Evolutionary conservation across 30 jellyfish, hydroid and myxozoan genomes (phyloP).

Genomic region (Phacellophora camtschatica): DNA sequence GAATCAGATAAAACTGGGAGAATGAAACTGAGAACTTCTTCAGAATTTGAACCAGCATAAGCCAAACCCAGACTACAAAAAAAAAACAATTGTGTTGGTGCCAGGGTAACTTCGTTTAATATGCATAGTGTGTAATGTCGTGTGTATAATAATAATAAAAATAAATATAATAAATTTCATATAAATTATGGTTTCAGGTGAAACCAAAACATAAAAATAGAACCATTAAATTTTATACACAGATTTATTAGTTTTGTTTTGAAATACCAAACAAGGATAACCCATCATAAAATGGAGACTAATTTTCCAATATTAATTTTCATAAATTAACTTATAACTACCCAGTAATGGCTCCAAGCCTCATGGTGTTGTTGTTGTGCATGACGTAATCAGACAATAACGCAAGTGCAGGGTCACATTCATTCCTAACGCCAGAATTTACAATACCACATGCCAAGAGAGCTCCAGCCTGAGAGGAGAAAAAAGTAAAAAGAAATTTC

Average conservation of each 20-base stretch:
- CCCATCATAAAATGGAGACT: too few relatives aligned
- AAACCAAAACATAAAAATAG: too few relatives aligned
- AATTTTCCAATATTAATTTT: too few relatives aligned
- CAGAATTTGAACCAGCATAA: constrained; percentile 97
- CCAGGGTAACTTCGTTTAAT: too few relatives aligned
- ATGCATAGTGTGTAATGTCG: too few relatives aligned
- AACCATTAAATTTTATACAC: too few relatives aligned
- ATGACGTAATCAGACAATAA: constrained; percentile 90
- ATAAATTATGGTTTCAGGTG: too few relatives aligned
- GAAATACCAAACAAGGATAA: too few relatives aligned
- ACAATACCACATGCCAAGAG: constrained; percentile 98
- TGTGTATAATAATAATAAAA: too few relatives aligned
- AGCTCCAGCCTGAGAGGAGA: constrained; percentile 93
- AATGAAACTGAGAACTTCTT: constrained; percentile 83
- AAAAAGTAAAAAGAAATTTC: neutral
- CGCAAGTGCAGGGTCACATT: constrained; percentile 98
- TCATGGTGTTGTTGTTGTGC: constrained; percentile 86
- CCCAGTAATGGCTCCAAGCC: constrained; percentile 95
- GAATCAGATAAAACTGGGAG: constrained; percentile 95
- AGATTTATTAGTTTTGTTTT: too few relatives aligned
- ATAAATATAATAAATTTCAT: too few relatives aligned
- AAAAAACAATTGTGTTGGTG: neutral
- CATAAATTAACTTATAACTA: too few relatives aligned
- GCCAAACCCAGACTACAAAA: constrained; percentile 87
- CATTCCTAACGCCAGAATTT: constrained; percentile 95